These are phyloP conservation scores for Microcebus griseorufus DNA, from an alignment of 2,113 vertebrate genomes.

Conservation along the genomic window DNA sequence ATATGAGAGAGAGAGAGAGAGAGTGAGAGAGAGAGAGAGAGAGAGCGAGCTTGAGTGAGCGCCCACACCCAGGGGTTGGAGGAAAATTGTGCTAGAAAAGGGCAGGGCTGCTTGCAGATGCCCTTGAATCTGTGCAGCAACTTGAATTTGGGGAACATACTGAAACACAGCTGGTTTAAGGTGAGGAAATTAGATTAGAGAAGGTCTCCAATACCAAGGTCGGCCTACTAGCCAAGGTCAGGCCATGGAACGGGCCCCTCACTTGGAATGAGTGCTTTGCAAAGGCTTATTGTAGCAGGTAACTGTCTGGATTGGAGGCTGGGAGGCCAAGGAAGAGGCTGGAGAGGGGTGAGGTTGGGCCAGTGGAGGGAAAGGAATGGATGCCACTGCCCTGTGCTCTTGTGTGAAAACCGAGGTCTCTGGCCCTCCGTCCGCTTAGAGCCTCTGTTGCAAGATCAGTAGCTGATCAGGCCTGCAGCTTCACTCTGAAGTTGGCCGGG, in stretches of 20 bases:
- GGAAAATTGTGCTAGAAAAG: not conserved
- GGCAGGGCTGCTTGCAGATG: not conserved
- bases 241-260: no score
- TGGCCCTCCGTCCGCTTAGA: not conserved
- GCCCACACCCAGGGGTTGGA: not conserved
- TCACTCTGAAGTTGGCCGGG: not conserved
- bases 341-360: not conserved
- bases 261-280: no score
- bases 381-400: accelerated
- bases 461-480: not conserved
- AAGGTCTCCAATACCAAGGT: not conserved
- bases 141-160: not conserved
- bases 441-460: not conserved
- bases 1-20: not conserved
- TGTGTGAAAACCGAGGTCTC: not conserved
- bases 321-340: not conserved
- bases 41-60: not conserved
- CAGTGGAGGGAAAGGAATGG: not conserved
- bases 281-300: not conserved
- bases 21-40: not conserved
- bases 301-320: not conserved
- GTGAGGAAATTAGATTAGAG: not conserved
- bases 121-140: not conserved
- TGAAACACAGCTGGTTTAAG: not conserved
- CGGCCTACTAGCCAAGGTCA: accelerated